Evolutionary conservation across 2,113 vertebrate species (phyloP).

Genomic region (Pithys albifrons): DNA sequence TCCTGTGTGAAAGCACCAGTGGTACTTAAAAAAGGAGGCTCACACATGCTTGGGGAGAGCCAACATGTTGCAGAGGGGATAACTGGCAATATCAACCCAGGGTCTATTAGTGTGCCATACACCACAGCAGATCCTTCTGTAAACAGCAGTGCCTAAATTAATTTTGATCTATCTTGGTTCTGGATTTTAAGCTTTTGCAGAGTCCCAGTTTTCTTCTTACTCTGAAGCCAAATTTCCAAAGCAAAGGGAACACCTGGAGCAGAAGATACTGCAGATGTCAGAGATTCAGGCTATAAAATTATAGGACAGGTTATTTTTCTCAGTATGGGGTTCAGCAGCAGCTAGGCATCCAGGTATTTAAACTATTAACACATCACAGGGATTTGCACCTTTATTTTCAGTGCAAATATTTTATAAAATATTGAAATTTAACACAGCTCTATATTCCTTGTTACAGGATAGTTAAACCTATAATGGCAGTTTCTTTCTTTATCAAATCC

Average conservation of each 20-base stretch:
- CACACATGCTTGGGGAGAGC: background rate
- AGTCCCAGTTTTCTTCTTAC: background rate
- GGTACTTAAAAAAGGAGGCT: background rate
- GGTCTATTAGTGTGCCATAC: background rate
- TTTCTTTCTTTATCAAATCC: constrained; percentile 58
- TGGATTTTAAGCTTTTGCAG: constrained; percentile 19
- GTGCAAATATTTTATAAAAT: constrained; percentile 34
- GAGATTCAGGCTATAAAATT: background rate
- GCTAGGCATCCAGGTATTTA: background rate
- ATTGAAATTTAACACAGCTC: constrained; percentile 25
- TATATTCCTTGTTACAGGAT: background rate
- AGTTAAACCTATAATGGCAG: background rate
- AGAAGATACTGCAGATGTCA: background rate
- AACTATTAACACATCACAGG: background rate
- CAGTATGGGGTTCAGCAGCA: background rate
- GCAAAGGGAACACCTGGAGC: background rate
- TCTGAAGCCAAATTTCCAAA: background rate
- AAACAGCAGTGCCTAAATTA: background rate
- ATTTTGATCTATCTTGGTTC: background rate
- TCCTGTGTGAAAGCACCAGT: background rate
- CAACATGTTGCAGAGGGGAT: background rate
- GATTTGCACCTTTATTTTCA: constrained; percentile 26
- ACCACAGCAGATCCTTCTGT: background rate
- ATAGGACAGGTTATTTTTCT: background rate
- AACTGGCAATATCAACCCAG: background rate